Percentiles rank a stretch among this genome's conserved stretches.
phyloP scores from a whole-genome alignment of 92 coral and sea anemone genomes.

The Blastomussa wellsi region DNA sequence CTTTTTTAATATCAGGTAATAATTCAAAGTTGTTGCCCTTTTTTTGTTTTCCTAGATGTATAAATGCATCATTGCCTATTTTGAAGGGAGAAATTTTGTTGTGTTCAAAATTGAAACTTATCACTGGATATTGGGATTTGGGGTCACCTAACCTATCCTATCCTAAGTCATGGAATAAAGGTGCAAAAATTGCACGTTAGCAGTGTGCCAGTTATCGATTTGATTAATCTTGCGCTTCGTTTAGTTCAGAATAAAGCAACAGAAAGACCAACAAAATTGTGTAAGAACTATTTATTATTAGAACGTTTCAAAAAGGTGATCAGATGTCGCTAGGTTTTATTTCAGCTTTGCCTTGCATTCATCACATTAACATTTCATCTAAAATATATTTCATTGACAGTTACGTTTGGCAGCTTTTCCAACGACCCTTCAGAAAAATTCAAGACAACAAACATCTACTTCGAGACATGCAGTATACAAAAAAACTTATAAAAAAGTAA shows the following conservation, averaged over 20 bases:
- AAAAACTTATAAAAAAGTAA: not conserved
- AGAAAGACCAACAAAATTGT: not conserved
- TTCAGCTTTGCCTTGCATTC: not conserved
- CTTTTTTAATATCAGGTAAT: not conserved
- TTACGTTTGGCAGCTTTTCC: not conserved
- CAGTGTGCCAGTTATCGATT: not conserved
- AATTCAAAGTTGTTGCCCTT: not conserved
- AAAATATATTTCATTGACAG: not conserved
- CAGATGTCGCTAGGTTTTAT: not conserved
- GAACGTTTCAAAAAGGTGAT: not conserved
- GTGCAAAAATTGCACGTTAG: not conserved
- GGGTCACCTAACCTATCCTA: no score
- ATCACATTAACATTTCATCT: not conserved
- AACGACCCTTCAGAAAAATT: not conserved
- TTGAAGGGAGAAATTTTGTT: not conserved
- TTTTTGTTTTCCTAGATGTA: not conserved
- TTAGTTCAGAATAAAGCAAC: not conserved
- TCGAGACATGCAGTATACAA: not conserved
- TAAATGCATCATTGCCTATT: not conserved
- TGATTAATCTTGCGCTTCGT: not conserved
- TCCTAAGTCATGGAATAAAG: not conserved
- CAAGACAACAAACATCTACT: not conserved
- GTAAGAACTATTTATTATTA: not conserved
- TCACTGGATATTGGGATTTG: not conserved
- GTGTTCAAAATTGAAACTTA: not conserved